Evolutionary conservation across 2,888 invertebrate genomes (phyloP).

Genomic region (Phytoseiulus persimilis): DNA sequence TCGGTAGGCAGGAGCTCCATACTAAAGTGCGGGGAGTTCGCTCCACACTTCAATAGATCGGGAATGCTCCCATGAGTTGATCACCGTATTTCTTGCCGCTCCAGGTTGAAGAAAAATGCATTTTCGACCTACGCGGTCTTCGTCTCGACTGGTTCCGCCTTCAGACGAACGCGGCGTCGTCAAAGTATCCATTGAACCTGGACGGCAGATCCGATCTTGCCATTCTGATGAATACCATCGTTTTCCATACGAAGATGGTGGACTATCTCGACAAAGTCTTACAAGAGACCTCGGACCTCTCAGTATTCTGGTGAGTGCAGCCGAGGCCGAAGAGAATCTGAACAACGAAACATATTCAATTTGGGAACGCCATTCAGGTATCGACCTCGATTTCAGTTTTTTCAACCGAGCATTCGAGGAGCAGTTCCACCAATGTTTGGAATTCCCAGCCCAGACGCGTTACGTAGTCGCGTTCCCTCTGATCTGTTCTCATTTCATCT

Average conservation of each 20-base stretch:
- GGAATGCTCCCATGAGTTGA: too few species aligned
- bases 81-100: conserved; percentile 42
- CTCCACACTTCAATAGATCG: too few species aligned
- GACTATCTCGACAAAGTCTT: conserved; percentile 94
- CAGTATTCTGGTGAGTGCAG: conserved; percentile 70
- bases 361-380: neutral
- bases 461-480: conserved; percentile 95
- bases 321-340: too few species aligned
- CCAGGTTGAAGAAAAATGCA: conserved; percentile 79
- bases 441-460: conserved; percentile 95
- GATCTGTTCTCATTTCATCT: conserved; percentile 94
- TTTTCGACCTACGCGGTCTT: conserved; percentile 89
- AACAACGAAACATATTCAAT: too few species aligned
- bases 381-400: conserved; percentile 56
- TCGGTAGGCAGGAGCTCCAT: neutral
- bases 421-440: conserved; percentile 96
- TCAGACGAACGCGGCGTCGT: conserved; percentile 55
- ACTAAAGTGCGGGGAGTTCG: neutral
- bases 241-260: conserved; percentile 95
- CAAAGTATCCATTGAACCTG: conserved; percentile 65
- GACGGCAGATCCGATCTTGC: conserved; percentile 77
- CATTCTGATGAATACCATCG: conserved; percentile 82
- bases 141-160: conserved; percentile 94
- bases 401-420: conserved; percentile 93
- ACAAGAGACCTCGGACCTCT: conserved; percentile 91